Percentiles rank a stretch among this genome's conserved stretches.
Conservation (phyloP, 2,797 vertebrate species). For the Gambusia yucatana region DNA sequence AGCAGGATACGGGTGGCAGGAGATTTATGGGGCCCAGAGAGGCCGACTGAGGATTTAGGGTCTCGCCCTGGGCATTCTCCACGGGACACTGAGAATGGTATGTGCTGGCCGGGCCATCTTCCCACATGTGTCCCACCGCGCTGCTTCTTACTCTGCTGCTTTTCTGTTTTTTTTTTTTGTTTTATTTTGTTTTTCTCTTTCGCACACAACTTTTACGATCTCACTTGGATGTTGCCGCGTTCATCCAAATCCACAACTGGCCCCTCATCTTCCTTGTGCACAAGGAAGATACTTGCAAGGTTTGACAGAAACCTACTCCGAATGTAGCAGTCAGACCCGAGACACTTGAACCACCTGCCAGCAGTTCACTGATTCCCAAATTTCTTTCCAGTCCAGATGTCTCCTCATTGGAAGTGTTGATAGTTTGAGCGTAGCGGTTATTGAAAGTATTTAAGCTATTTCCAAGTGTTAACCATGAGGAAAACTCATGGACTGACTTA, state of each 20-base stretch:
- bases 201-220: slow-evolving; percentile 40
- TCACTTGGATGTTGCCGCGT: slow-evolving; percentile 39
- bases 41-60: slow-evolving; percentile 57
- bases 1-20: slow-evolving; percentile 35
- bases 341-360: slow-evolving; percentile 29
- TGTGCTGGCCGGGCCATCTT: slow-evolving; percentile 61
- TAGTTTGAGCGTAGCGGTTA: slow-evolving; percentile 16
- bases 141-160: slow-evolving; percentile 4
- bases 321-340: slow-evolving; percentile 4
- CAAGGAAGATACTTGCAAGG: neutral
- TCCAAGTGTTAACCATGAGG: slow-evolving; percentile 16
- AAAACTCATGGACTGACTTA: neutral
- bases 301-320: slow-evolving; percentile 18
- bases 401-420: slow-evolving; percentile 20
- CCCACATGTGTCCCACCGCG: slow-evolving; percentile 44
- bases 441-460: slow-evolving; percentile 23
- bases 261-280: slow-evolving; percentile 12
- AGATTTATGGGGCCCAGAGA: slow-evolving; percentile 54
- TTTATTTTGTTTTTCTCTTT: no score
- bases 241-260: slow-evolving; percentile 13
- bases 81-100: slow-evolving; percentile 72
- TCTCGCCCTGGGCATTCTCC: slow-evolving; percentile 58
- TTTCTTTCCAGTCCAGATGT: slow-evolving; percentile 43
- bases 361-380: slow-evolving; percentile 4
- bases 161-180: neutral